phyloP scores from a whole-genome alignment of 2,797 vertebrate genomes.

The Clangula hyemalis region DNA sequence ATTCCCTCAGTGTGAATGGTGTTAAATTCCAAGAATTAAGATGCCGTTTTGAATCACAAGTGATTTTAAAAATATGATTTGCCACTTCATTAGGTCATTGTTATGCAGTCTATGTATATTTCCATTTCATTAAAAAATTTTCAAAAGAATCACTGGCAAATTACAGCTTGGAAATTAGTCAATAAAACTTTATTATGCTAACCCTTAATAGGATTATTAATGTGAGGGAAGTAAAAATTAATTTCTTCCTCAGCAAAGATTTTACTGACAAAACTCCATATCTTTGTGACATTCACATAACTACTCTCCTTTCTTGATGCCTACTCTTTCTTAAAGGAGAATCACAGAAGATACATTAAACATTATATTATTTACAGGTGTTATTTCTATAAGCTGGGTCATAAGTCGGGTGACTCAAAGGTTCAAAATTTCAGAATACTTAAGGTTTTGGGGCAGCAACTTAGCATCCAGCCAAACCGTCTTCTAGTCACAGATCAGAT shows the following conservation, averaged over 20 bases:
- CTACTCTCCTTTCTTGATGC: neutral
- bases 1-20: neutral
- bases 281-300: neutral
- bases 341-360: neutral
- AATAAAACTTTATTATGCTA: conserved; percentile 66
- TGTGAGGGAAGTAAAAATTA: conserved; percentile 57
- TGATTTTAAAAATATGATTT: conserved; percentile 31
- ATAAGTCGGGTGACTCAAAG: neutral
- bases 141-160: conserved; percentile 52
- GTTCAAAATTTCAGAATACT: neutral
- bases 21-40: conserved; percentile 3
- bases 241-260: conserved; percentile 49
- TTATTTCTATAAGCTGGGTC: neutral
- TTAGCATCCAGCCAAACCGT: neutral
- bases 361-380: neutral
- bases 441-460: neutral
- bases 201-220: conserved; percentile 69
- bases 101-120: neutral
- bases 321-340: neutral
- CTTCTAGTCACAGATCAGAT: neutral
- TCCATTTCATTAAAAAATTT: conserved; percentile 67
- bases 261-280: conserved; percentile 47
- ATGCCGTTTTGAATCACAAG: neutral
- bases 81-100: neutral
- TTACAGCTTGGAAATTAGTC: conserved; percentile 71